These are phyloP conservation scores for Rhinoraja longicauda DNA, from an alignment of 2,797 vertebrate species.

Conservation along the genomic window DNA sequence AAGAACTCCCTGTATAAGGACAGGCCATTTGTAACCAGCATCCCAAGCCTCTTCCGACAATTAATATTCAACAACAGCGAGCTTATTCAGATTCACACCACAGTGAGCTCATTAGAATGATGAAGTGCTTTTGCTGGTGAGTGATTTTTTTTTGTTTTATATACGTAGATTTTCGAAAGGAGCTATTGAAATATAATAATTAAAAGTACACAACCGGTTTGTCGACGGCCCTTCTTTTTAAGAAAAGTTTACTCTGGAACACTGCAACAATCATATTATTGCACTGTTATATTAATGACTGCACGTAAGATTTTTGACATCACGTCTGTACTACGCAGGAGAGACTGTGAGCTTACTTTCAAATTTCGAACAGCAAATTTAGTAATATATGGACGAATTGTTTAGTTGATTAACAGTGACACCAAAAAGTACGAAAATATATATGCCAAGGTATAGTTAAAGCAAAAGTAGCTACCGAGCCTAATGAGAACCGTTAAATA, in stretches of 20 bases:
- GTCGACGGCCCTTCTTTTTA: neutral
- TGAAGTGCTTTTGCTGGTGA: conserved; percentile 45
- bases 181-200: conserved; percentile 4
- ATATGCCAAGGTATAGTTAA: neutral
- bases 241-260: conserved; percentile 8
- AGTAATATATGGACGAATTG: neutral
- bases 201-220: neutral
- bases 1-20: conserved; percentile 57
- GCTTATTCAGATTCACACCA: conserved; percentile 53
- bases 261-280: neutral
- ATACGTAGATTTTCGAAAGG: neutral
- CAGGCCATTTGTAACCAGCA: conserved; percentile 52
- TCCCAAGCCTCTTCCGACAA: conserved; percentile 45
- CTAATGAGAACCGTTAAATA: neutral
- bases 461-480: neutral
- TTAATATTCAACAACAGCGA: conserved; percentile 46
- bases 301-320: neutral
- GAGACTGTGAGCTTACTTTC: neutral
- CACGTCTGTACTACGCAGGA: neutral
- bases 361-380: neutral
- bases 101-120: conserved; percentile 50
- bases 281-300: neutral
- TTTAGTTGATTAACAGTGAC: neutral
- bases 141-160: conserved; percentile 34
- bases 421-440: neutral